phyloP scores from a whole-genome alignment of 2,888 invertebrate species.

The Drosophila ezoana region DNA sequence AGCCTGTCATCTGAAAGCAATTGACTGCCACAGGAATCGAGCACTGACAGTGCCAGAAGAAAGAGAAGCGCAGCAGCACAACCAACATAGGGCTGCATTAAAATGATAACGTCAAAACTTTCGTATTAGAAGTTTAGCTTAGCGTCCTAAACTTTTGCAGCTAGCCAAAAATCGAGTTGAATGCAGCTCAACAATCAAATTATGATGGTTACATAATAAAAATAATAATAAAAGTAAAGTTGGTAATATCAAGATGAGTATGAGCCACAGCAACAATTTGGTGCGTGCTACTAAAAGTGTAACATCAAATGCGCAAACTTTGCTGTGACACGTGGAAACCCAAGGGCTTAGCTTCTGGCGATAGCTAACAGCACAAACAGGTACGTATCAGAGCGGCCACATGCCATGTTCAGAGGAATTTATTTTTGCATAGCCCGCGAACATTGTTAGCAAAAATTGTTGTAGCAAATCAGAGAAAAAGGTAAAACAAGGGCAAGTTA shows the following conservation, averaged over 20 bases:
- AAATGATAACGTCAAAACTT: constrained; percentile 43
- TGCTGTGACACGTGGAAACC: constrained; percentile 18
- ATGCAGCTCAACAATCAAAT: constrained; percentile 10
- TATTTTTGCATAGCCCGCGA: constrained; percentile 57
- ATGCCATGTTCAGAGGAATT: constrained; percentile 34
- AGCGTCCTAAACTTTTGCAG: constrained; percentile 4
- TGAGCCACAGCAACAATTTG: constrained; percentile 4
- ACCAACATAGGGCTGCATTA: constrained; percentile 18
- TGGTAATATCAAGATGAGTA: constrained; percentile 5
- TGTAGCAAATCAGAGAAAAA: constrained; percentile 41
- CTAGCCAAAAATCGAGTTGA: not conserved
- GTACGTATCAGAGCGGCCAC: constrained; percentile 53
- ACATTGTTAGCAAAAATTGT: constrained; percentile 77
- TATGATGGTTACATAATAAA: not conserved
- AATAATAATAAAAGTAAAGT: constrained; percentile 1
- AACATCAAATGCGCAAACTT: constrained; percentile 44
- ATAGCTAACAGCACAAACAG: constrained; percentile 13
- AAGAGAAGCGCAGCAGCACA: not conserved
- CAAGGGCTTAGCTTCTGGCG: constrained; percentile 4
- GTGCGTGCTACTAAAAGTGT: constrained; percentile 1
- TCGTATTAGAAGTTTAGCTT: constrained; percentile 25
- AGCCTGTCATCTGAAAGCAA: constrained; percentile 17
- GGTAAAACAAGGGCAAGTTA: constrained; percentile 20
- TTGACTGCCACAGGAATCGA: constrained; percentile 6
- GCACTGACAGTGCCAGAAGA: constrained; percentile 1